phyloP scores from a whole-genome alignment of 2,113 vertebrate genomes.

The Urocynchramus pylzowi region DNA sequence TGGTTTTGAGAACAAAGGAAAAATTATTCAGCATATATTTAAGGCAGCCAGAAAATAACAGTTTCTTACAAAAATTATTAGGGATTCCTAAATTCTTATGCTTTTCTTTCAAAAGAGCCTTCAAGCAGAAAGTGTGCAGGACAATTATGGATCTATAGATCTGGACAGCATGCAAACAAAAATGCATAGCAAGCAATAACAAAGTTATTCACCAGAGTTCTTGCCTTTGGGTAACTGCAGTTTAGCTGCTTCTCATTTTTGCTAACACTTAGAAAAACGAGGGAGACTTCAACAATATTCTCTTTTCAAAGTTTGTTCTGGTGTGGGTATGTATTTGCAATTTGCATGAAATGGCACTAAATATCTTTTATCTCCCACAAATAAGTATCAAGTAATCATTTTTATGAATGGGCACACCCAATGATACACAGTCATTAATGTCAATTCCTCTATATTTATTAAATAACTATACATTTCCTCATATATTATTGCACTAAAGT shows the following conservation, averaged over 20 bases:
- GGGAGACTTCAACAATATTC: neutral
- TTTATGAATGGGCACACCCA: conserved; percentile 50
- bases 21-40: neutral
- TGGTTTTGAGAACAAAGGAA: neutral
- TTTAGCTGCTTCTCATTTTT: neutral
- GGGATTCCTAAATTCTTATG: neutral
- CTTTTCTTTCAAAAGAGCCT: neutral
- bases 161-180: neutral
- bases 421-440: neutral
- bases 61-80: neutral
- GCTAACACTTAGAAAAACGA: neutral
- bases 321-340: conserved; percentile 12
- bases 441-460: conserved; percentile 57
- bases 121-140: neutral
- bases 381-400: conserved; percentile 40
- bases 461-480: conserved; percentile 9
- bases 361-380: conserved; percentile 26
- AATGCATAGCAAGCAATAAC: neutral
- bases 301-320: conserved; percentile 28
- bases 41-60: neutral
- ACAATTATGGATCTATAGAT: neutral
- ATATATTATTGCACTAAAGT: conserved; percentile 50
- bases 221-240: neutral
- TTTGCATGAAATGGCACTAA: conserved; percentile 52
- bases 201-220: neutral